Evolutionary conservation across 2,113 vertebrate genomes (phyloP).

Genomic region (Sebastes schlegelii): DNA sequence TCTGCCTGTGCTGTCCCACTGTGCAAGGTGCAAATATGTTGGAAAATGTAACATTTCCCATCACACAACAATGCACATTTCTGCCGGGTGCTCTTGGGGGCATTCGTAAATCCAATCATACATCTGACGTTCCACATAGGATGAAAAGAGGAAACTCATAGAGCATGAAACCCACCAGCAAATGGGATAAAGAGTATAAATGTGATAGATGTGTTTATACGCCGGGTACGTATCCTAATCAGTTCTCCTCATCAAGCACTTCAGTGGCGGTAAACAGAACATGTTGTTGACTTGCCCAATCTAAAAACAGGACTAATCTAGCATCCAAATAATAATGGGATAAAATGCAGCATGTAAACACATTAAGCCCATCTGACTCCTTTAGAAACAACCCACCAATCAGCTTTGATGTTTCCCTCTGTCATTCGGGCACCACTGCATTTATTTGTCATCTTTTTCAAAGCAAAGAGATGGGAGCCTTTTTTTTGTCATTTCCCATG

Average conservation of each 20-base stretch:
- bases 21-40: conserved; percentile 31
- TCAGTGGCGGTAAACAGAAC: conserved; percentile 33
- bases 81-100: conserved; percentile 48
- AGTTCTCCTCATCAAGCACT: conserved; percentile 49
- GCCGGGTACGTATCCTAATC: conserved; percentile 32
- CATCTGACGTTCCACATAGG: conserved; percentile 66
- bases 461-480: conserved; percentile 27
- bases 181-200: conserved; percentile 69
- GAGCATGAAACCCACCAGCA: conserved; percentile 67
- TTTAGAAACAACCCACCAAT: conserved; percentile 37
- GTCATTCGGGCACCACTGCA: conserved; percentile 8
- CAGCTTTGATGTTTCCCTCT: conserved; percentile 46
- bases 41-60: conserved; percentile 42
- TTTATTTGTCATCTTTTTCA: conserved; percentile 53
- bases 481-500: conserved; percentile 27
- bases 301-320: conserved; percentile 47
- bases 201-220: conserved; percentile 47
- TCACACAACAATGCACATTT: conserved; percentile 50
- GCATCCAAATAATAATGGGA: conserved; percentile 54
- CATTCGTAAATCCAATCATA: conserved; percentile 69
- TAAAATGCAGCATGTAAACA: conserved; percentile 49
- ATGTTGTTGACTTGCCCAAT: conserved; percentile 28
- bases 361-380: conserved; percentile 44
- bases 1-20: conserved; percentile 41
- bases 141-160: conserved; percentile 63